phyloP scores from a whole-genome alignment of 2,113 vertebrate species.

The Plotosus lineatus region DNA sequence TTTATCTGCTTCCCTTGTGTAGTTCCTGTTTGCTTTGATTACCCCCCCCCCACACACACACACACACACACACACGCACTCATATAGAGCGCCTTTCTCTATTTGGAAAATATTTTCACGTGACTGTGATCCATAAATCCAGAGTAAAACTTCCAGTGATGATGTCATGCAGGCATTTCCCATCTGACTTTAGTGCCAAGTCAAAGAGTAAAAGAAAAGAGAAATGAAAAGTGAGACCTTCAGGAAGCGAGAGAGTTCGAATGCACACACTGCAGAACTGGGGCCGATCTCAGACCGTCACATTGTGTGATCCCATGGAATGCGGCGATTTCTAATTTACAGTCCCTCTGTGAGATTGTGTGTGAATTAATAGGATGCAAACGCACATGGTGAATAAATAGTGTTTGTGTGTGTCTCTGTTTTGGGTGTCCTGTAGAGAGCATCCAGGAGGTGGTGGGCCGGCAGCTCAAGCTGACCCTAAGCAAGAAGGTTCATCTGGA shows the following conservation, averaged over 20 bases:
- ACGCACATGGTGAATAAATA: neutral
- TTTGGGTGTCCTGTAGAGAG: constrained; percentile 63
- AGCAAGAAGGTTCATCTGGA: constrained; percentile 89
- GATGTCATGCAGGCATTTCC: constrained; percentile 27
- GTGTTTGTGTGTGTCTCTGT: neutral
- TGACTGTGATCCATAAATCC: neutral
- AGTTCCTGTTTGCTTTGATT: neutral
- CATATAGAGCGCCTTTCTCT: neutral
- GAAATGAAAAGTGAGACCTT: neutral
- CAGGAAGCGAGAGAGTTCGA: neutral
- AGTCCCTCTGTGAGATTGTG: neutral
- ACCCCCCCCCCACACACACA: neutral
- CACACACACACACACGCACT: neutral
- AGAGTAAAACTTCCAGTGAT: constrained; percentile 23
- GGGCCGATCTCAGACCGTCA: neutral
- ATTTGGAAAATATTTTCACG: constrained; percentile 5
- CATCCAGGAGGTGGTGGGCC: constrained; percentile 87
- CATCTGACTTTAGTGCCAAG: neutral
- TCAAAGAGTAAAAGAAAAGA: neutral
- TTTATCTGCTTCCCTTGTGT: neutral
- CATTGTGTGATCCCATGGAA: neutral
- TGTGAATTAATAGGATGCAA: neutral
- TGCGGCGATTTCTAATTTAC: neutral
- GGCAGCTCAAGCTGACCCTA: constrained; percentile 82
- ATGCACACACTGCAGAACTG: neutral